Evolutionary conservation across 2,888 invertebrate genomes (phyloP), one percentile per base, ranked within the genome.

Genomic region (Dorcus parallelipipedus): DNA sequence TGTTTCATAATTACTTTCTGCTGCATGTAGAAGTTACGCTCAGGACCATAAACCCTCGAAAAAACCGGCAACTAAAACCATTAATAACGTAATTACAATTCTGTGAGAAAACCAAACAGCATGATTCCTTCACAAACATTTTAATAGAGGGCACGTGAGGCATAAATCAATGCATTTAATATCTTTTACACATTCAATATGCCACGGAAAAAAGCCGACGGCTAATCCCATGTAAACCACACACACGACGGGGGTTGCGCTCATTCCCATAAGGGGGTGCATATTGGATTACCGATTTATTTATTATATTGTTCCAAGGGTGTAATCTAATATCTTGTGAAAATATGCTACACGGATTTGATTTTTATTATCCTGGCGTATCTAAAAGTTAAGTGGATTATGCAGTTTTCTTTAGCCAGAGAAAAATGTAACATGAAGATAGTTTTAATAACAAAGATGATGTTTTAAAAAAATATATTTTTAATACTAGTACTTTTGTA

Each of bases 131-230:
- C 68, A 71, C 74, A 75, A 74, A 74, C 73, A 73, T 67, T 71
- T 70, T 74, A 73, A 74, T 72, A 70, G 71, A 62, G 68, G 73
- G 69, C 75, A 74, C 75, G 73, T 73, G 74, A 66, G 60, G 61
- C 64, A 73, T 74, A 73, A 73, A 75, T 74, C 73, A 71, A 73
- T 71, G 64, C 72, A 70, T 74, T 75, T 76, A 76, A 77, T 76
- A 74, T 73, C 73, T 74, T 76, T 76, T 75, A 75, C 75, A 73
- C 70, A 72, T 76, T 73, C 76, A 76, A 76, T 76, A 76, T 75
- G 77, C 72, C 70, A 67, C 68, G 70, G 48, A 40, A 60, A 74
- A 76, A 77, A 75, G 73, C 71, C 72, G 64, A 69, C 66, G 64
- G 71, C 70, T 76, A 76, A 76, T 75, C 76, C 67, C 75, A 58